Conservation (phyloP, 2,797 vertebrate species). For the Tamandua tetradactyla region DNA sequence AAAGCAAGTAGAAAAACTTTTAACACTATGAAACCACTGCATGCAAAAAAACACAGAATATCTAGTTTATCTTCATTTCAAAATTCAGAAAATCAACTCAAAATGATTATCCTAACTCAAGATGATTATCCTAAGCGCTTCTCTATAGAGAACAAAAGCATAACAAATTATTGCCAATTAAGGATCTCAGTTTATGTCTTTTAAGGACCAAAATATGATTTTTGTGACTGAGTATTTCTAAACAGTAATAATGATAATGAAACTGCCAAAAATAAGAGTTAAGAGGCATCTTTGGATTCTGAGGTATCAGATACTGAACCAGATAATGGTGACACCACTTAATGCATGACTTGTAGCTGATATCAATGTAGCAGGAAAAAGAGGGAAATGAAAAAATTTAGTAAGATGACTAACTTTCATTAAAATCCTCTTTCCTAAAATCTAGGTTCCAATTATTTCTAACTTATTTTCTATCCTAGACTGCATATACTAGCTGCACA, state of each 20-base stretch:
- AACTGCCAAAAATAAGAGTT: background rate
- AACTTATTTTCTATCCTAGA: background rate
- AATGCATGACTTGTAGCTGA: background rate
- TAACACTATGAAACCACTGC: background rate
- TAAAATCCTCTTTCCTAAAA: conserved; percentile 3
- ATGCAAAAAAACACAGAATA: background rate
- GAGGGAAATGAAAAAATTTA: background rate
- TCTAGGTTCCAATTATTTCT: background rate
- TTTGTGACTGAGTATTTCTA: background rate
- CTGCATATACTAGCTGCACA: background rate
- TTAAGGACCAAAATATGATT: background rate
- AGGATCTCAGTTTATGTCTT: background rate
- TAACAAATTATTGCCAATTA: background rate
- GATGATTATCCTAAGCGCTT: background rate
- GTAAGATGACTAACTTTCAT: background rate
- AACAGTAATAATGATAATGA: background rate
- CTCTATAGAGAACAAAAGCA: background rate
- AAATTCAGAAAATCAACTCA: background rate
- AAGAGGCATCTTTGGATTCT: background rate
- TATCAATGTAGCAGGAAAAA: background rate
- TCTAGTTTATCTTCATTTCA: background rate
- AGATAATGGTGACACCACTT: background rate
- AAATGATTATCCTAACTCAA: background rate
- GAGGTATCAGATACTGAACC: background rate
- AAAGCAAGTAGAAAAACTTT: too few relatives aligned